Conservation (phyloP, 2,888 invertebrate species). For the Ditula angustiorana region DNA sequence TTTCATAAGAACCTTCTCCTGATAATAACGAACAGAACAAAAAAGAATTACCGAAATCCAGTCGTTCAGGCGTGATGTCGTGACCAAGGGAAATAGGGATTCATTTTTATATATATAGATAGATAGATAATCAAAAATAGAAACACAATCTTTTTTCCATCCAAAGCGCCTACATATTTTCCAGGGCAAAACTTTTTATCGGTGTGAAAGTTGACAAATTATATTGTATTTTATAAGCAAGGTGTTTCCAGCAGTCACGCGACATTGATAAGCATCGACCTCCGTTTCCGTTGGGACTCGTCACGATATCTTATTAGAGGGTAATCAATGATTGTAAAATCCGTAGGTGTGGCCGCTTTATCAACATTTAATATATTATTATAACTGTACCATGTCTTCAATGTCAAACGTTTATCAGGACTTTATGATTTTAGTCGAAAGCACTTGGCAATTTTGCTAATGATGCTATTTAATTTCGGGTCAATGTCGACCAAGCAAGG, state of each 20-base stretch:
- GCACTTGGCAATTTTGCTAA: background rate
- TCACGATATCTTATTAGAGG: conserved; percentile 42
- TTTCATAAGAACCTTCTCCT: too few relatives aligned
- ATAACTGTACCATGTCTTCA: background rate
- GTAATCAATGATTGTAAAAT: conserved; percentile 12
- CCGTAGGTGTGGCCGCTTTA: conserved; percentile 14
- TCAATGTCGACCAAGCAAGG: background rate
- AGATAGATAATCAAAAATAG: background rate
- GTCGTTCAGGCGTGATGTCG: too few relatives aligned
- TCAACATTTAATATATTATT: conserved; percentile 2
- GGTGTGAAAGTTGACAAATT: conserved; percentile 24
- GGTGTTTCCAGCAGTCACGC: conserved; percentile 39
- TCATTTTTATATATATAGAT: too few relatives aligned
- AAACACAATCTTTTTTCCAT: background rate
- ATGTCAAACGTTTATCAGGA: conserved; percentile 5
- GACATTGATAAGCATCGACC: conserved; percentile 39
- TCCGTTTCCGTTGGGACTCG: conserved; percentile 34
- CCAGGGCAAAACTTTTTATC: background rate
- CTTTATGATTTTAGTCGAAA: background rate
- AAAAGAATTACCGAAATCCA: too few relatives aligned
- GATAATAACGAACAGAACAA: too few relatives aligned
- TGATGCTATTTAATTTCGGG: background rate
- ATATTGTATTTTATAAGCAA: conserved; percentile 12
- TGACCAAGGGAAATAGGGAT: too few relatives aligned
- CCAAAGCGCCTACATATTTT: background rate